phyloP scores from a whole-genome alignment of 2,888 invertebrate genomes.

The Merodon equestris region DNA sequence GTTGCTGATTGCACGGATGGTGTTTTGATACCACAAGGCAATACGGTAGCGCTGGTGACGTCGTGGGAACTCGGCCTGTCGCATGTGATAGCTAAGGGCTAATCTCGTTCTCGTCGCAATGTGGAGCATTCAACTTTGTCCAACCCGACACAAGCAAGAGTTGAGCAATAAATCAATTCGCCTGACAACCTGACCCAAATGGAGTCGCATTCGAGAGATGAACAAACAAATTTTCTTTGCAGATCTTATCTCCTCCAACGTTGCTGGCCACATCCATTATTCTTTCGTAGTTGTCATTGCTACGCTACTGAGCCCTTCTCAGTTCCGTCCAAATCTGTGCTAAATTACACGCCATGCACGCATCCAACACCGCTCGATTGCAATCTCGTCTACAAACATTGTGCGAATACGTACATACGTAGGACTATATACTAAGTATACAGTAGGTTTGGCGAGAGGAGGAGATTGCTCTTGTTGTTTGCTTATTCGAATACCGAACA shows the following conservation, averaged over 20 bases:
- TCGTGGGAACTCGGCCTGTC: too few species aligned
- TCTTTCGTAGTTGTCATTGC: slow-evolving; percentile 18
- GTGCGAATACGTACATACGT: slow-evolving; percentile 8
- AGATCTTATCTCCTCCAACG: slow-evolving; percentile 34
- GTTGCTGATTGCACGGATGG: slow-evolving; percentile 23
- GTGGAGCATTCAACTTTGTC: too few species aligned
- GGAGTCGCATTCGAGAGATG: slow-evolving; percentile 40
- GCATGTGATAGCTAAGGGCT: too few species aligned
- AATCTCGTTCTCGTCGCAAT: too few species aligned
- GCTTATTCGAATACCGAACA: slow-evolving; percentile 49
- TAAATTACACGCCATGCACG: background rate
- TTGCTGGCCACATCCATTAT: slow-evolving; percentile 36
- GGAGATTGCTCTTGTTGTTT: too few species aligned
- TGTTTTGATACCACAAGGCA: slow-evolving; percentile 1
- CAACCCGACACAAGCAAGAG: too few species aligned
- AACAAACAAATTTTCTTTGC: slow-evolving; percentile 36
- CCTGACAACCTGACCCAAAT: slow-evolving; percentile 60
- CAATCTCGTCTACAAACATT: too few species aligned
- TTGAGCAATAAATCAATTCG: slow-evolving; percentile 47
- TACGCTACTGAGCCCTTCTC: background rate
- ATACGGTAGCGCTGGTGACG: too few species aligned
- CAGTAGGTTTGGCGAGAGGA: too few species aligned
- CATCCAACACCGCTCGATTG: slow-evolving; percentile 3
- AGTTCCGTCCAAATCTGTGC: too few species aligned
- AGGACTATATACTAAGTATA: too few species aligned